Evolutionary conservation across 2,113 vertebrate species (phyloP), one percentile per base, ranked within the genome.

Genomic region (Todiramphus chloris): DNA sequence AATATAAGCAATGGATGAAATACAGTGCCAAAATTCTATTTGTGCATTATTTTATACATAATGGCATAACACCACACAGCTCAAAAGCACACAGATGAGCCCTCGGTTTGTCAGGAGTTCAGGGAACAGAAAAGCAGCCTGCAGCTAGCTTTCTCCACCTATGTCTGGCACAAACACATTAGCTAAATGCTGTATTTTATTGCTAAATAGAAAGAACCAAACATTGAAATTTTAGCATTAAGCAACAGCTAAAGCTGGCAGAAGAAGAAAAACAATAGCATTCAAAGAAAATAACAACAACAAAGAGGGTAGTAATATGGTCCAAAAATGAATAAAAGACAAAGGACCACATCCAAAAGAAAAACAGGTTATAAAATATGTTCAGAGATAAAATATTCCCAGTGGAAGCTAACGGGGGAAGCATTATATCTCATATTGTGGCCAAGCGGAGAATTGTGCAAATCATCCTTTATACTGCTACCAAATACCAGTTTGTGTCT

Each of bases 241-340:
- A 83, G 37, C n/a, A 80, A 63, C 68, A 88, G 56, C 62, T 88
- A 80, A 91, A 85, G 44, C 93, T 96, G 90, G 56, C 85, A 95
- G 55, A 35, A 90, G 78, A 63, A 88, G 27, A 87, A 94, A 93
- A 87, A 33, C 60, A 78, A 15, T 68, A 83, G 7, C 39, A 81
- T 76, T 96, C 68, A 90, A 86, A 81, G 18, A 89, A 89, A 94
- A 74, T 24, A 85, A 31, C 16, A 70, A n/a, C 16, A 70, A n/a
- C 20, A 81, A 92, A 24, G 28, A 81, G 20, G 10, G 39, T 39
- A 80, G 27, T 59, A 83, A 41, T 51, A 27, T 56, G 43, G 68
- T 93, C 92, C 90, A 97, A 89, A 96, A 92, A 83, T 78, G 60
- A 94, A 93, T 87, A 93, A 94, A 92, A 93, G 88, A 31, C n/a